Evolutionary conservation across 2,888 invertebrate genomes (phyloP), one percentile per base, ranked within the genome.

Genomic region (Mimumesa dahlbomi): DNA sequence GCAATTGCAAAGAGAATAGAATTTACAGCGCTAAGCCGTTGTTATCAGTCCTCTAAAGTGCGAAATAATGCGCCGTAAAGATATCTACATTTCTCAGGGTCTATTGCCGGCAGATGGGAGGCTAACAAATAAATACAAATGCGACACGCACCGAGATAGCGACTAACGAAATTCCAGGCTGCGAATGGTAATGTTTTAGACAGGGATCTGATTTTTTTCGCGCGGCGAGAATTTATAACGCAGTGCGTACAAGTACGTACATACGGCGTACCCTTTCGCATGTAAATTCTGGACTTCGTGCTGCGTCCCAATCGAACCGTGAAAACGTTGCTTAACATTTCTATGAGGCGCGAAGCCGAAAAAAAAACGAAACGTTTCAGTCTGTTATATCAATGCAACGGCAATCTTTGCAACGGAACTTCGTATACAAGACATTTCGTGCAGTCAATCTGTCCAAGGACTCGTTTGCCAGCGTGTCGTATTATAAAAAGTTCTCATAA

Each of bases 51-150:
- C 50, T 50, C 45, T 36, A 59, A 65, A 75, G 73, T 67, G 74
- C 67, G 71, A 74, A 75, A 75, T 75, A 75, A 74, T 62, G 65
- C 67, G 67, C 67, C 53, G 49, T 59, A 73, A 75, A 75, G 67
- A 71, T 75, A 74, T 73, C 65, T 62, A 31, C 64, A 63, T 68
- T 75, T 69, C 65, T 74, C 59, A 59, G 70, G 53, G 40, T 11
- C 38, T 21, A 46, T 36, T 42, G 22, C 56, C 25, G 52, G 69
- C 69, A 52, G 63, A 58, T 57, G 64, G 46, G 63, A 59, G 53
- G 58, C 58, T 48, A 70, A 6, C 58, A 50, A 74, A 72, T 72
- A 72, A 74, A 74, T 74, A 64, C 19, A 22, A 34, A 45, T 19
- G 18, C 42, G 59, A 59, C 59, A 38, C 13, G 45, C 14, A 19